Evolutionary conservation across 2,888 invertebrate species (phyloP).

Genomic region (Physocephala rufipes): DNA sequence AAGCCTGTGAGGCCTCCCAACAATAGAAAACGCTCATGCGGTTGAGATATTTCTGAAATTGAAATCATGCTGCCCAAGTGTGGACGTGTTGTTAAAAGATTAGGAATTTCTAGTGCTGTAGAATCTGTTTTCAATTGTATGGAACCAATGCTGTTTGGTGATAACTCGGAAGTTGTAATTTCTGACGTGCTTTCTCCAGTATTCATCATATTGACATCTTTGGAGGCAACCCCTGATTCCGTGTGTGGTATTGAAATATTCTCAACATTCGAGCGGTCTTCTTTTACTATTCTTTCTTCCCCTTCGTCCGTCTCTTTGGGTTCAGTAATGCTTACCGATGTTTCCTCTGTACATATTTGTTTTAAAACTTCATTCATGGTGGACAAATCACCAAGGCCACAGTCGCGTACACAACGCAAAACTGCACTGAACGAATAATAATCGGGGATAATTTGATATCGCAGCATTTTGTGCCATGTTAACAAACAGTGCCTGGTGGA

Average conservation of each 20-base stretch:
- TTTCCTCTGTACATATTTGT: constrained; percentile 51
- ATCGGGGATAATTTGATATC: constrained; percentile 73
- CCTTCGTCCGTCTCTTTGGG: neutral
- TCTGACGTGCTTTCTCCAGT: constrained; percentile 20
- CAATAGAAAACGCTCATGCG: constrained; percentile 77
- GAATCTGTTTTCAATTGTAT: constrained; percentile 3
- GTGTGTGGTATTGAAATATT: no score
- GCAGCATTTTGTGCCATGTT: constrained; percentile 86
- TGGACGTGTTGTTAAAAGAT: constrained; percentile 72
- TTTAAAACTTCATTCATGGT: constrained; percentile 69
- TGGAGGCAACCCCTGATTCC: neutral
- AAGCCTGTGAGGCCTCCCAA: constrained; percentile 81
- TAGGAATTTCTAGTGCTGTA: constrained; percentile 67
- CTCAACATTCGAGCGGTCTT: neutral
- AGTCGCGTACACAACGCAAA: constrained; percentile 81
- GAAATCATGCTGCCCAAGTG: constrained; percentile 72
- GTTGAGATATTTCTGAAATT: constrained; percentile 69
- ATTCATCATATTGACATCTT: constrained; percentile 25
- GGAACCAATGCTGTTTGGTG: neutral
- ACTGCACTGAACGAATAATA: constrained; percentile 83
- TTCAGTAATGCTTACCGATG: neutral
- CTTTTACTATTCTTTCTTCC: neutral
- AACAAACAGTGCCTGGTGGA: constrained; percentile 75
- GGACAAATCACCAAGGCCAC: constrained; percentile 76
- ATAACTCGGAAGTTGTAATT: no score